Evolutionary conservation across 2,797 vertebrate genomes (phyloP).

Genomic region (Dicrostonyx torquatus): DNA sequence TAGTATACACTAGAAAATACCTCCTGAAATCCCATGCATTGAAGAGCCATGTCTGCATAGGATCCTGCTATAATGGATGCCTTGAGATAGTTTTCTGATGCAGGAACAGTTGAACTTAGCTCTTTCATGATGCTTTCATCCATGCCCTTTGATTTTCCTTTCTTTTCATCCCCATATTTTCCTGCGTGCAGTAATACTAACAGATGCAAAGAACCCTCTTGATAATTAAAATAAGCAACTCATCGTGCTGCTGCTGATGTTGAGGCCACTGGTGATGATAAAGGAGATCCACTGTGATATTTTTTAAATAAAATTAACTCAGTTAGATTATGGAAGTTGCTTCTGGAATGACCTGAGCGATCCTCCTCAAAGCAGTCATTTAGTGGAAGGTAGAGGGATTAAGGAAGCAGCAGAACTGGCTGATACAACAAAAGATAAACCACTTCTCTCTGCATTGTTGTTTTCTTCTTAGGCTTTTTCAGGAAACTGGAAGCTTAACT

Average conservation of each 20-base stretch:
- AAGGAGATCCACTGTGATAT: neutral
- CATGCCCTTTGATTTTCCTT: neutral
- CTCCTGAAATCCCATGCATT: neutral
- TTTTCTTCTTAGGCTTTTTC: neutral
- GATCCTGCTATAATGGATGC: neutral
- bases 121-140: neutral
- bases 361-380: neutral
- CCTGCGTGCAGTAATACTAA: neutral
- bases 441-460: neutral
- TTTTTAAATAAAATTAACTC: constrained; percentile 4
- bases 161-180: neutral
- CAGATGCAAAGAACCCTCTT: neutral
- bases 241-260: neutral
- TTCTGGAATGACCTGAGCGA: neutral
- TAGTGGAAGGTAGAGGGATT: neutral
- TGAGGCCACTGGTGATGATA: neutral
- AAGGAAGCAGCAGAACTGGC: neutral
- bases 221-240: neutral
- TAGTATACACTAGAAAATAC: neutral
- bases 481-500: constrained; percentile 26
- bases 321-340: neutral
- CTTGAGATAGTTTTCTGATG: neutral
- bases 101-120: neutral
- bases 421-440: neutral
- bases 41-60: neutral